Evolutionary conservation across 2,797 vertebrate species (phyloP), one percentile per base, ranked within the genome.

Genomic region (Lerista edwardsae): DNA sequence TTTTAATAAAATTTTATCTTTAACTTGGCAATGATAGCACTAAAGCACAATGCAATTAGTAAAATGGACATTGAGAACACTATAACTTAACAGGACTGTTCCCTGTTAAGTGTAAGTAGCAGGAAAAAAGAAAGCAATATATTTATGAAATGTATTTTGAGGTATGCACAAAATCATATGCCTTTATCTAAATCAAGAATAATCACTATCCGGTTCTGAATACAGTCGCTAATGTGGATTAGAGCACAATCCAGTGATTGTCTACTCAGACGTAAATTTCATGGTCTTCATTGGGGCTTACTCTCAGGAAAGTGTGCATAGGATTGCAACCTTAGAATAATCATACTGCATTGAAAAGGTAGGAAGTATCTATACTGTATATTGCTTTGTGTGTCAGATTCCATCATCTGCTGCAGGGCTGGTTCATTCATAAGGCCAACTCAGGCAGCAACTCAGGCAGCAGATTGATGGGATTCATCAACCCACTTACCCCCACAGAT

Each of bases 141-240:
- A 82, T 88, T 90, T 92, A 73, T 84, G 87, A 6, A 89, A 88
- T 91, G 91, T 73, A 88, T 81, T 86, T 82, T 84, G 68, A 79
- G 80, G 59, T 7, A 2, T 4, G 74, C 87, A 84, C 67, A 34
- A 68, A 68, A 68, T 68, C 15, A 34, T 67, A 31, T 6, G 1
- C n/a, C 29, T 65, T 65, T 65, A 65, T 65, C 15, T 23, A 19
- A 59, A 59, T 67, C 31, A 3, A 67, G 65, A 82, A 34, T 74
- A 62, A 34, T 23, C 21, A 64, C 19, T 74, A 14, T 72, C 6
- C 44, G 41, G 44, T 82, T 47, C 29, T 82, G 59, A 78, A 57
- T 76, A 25, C n/a, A 62, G 31, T 82, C 39, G 51, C n/a, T 64
- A 73, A 25, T 62, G 29, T 62, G 51, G 4, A 3, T 61, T 73